Evolutionary conservation across 2,888 invertebrate genomes (phyloP).

Genomic region (Griposia aprilina): DNA sequence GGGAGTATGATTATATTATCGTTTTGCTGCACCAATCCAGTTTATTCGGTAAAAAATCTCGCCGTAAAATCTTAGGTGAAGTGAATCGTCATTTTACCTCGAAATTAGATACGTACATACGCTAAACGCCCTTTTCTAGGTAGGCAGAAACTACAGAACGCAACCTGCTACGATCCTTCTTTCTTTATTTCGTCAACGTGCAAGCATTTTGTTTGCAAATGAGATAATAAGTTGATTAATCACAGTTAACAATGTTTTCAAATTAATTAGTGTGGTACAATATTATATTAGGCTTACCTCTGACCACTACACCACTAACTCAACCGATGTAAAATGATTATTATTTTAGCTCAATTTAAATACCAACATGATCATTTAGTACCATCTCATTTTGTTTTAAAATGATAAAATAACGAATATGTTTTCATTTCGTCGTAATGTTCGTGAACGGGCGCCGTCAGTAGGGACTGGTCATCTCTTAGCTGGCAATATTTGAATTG

Average conservation of each 20-base stretch:
- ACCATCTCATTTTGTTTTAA: neutral
- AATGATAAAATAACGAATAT: neutral
- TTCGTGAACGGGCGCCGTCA: too few species aligned
- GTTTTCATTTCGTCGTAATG: too few species aligned
- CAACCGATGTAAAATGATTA: neutral
- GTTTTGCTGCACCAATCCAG: too few species aligned
- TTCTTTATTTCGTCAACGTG: neutral
- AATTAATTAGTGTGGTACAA: neutral
- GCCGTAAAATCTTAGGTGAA: too few species aligned
- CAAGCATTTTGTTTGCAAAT: neutral
- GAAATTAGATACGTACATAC: too few species aligned
- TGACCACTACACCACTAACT: slow-evolving; percentile 7
- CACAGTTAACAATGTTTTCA: neutral
- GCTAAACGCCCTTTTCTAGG: too few species aligned
- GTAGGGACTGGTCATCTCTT: too few species aligned
- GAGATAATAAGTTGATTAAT: neutral
- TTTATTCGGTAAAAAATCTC: too few species aligned
- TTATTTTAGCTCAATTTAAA: neutral
- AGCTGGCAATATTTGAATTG: too few species aligned
- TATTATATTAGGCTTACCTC: neutral
- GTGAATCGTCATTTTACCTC: too few species aligned
- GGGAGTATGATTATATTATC: too few species aligned
- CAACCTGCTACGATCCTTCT: neutral
- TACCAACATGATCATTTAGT: neutral
- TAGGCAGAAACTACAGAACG: neutral